A percentile compares a stretch with the other conserved stretches of the same genome.
phyloP scores from a whole-genome alignment of 2,113 vertebrate species.

The Puma concolor region DNA sequence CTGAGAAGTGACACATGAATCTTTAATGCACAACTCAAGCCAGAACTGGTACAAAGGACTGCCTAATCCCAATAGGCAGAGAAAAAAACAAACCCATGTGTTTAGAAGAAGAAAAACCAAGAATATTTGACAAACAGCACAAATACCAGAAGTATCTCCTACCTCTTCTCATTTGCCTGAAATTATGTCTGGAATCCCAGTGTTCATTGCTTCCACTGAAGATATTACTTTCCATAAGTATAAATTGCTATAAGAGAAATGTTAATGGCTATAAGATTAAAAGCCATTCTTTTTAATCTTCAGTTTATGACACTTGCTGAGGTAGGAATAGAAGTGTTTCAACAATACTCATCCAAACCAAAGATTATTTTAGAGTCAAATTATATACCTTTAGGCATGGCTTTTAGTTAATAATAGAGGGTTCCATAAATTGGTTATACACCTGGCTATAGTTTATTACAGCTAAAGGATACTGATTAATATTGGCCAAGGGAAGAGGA shows the following conservation, averaged over 20 bases:
- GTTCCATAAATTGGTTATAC: background rate
- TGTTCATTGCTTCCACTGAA: background rate
- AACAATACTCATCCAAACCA: background rate
- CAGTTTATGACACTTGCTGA: background rate
- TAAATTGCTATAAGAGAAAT: background rate
- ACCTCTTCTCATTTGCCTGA: background rate
- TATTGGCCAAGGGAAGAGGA: background rate
- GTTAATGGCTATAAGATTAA: background rate
- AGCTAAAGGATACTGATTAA: background rate
- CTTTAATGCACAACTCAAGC: background rate
- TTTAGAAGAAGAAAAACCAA: background rate
- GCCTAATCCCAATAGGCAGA: background rate
- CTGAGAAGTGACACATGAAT: background rate
- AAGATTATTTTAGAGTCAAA: background rate
- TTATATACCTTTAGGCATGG: background rate
- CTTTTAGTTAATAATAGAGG: background rate
- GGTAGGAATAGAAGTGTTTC: background rate
- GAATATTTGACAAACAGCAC: background rate
- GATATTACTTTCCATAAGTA: background rate
- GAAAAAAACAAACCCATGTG: background rate
- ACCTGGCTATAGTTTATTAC: background rate
- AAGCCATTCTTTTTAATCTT: background rate
- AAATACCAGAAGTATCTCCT: background rate
- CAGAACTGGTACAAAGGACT: background rate
- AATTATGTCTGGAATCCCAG: background rate